Evolutionary conservation across 2,888 invertebrate species (phyloP), one percentile per base, ranked within the genome.

Genomic region (Hecatera dysodea): DNA sequence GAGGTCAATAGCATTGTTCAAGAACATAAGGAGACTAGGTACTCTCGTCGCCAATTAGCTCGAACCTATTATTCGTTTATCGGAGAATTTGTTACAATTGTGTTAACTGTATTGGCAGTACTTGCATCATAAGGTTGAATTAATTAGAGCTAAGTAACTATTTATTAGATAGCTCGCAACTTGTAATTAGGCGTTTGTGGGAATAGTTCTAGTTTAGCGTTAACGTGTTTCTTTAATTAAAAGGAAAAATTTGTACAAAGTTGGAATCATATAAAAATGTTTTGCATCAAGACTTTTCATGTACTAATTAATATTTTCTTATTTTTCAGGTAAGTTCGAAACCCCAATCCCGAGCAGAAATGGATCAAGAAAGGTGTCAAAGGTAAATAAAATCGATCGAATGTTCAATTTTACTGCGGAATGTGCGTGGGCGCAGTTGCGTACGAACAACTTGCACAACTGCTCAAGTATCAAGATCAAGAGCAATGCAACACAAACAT

Each of bases 271-370:
- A 72, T 36, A 46, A 4, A 19, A 15, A 1, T 27, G 44, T 42
- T 1, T 42, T 24, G 22, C n/a, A 12, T 6, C 12, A 24, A n/a
- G 17, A 6, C 0, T 24, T 59, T 12, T 7, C 7, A 15, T 39
- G 12, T 12, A 1, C 1, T 48, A 48, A 74, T 63, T 39, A 11
- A 6, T n/a, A 15, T 15, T 42, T 44, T 56, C 2, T 73, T 52
- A 11, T 67, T 78, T 90, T 90, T 77, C 90, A 91, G 91, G 91
- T 92, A 91, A 90, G 91, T 87, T 63, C 61, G 48, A 60, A 72
- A 33, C 71, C 53, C 62, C 57, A 19, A 39, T 60, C 52, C 42
- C 12, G n/a, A 50, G 7, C 48, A 73, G 44, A 50, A 44, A 75
- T 77, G 70, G 80, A 79, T 77, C 72, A 79, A 79, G 66, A 75